Evolutionary conservation across 2,113 vertebrate species (phyloP), one percentile per base, ranked within the genome.

Genomic region (Phalacrocorax pelagicus): DNA sequence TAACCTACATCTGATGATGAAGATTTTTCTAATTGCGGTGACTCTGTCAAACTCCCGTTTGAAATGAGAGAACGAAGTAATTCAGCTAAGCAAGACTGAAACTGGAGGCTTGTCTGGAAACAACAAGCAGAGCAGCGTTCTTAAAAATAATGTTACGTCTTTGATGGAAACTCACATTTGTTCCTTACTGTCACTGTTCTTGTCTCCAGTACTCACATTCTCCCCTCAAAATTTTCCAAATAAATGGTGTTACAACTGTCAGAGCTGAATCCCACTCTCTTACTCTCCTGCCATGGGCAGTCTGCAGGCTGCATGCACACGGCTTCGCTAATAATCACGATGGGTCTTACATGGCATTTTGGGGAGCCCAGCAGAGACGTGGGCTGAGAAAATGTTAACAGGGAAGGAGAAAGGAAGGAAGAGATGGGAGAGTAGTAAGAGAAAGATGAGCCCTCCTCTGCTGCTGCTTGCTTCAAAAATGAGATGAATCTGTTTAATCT

Each of bases 401-500:
- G 22, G 42, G 78, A 49, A 75, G 78, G 5, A 59, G 66, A 70
- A 66, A 78, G 13, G 32, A 17, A 40, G 70, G 72, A 73, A 88
- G 46, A 82, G 78, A 71, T 57, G 36, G n/a, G 17, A 59, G 69
- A 67, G 57, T 3, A 44, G 22, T 38, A 87, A 77, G 58, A 79
- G 79, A 58, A 85, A 86, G n/a, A 94, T 51, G n/a, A 84, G 47
- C 26, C 72, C 30, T 85, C 44, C 55, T 91, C 49, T 63, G 46
- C 75, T 73, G 72, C 84, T 67, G 55, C 85, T 93, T 70, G 57
- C 46, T 82, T 94, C 49, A 69, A 73, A 55, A 85, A 92, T 36
- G 88, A 96, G 88, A 97, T 78, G 61, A 91, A 92, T 92, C 88
- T 81, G 73, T 95, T 97, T 97, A 67, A 97, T 96, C 96, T 97